phyloP scores from a whole-genome alignment of 2,888 invertebrate genomes.

The Apotomis betuletana region DNA sequence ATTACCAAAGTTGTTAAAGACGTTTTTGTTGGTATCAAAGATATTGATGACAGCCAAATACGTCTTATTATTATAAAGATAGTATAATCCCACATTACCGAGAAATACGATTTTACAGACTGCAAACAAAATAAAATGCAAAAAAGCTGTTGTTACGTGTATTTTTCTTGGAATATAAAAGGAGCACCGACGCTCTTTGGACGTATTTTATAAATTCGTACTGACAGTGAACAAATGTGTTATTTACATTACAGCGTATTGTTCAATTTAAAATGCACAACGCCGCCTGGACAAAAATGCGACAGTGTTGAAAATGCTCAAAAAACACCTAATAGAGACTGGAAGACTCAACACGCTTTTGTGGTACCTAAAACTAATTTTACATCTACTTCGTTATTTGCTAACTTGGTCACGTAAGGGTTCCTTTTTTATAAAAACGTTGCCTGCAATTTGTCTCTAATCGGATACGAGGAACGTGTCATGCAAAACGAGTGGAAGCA shows the following conservation, averaged over 20 bases:
- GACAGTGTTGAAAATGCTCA: slow-evolving; percentile 24
- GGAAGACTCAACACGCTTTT: slow-evolving; percentile 4
- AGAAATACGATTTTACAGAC: background rate
- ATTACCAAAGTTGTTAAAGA: too few relatives aligned
- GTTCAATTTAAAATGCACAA: slow-evolving; percentile 34
- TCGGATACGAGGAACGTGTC: slow-evolving; percentile 27
- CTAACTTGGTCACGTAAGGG: slow-evolving; percentile 23
- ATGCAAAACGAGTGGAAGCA: slow-evolving; percentile 33
- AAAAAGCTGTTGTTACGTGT: background rate
- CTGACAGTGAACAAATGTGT: slow-evolving; percentile 29
- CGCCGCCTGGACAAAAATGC: slow-evolving; percentile 23
- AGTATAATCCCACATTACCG: background rate
- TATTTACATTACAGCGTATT: slow-evolving; percentile 24
- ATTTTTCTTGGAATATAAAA: slow-evolving; percentile 4
- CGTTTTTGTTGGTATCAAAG: too few relatives aligned
- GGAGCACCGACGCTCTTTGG: background rate
- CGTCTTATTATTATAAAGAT: background rate
- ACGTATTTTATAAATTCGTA: slow-evolving; percentile 14
- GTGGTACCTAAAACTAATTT: slow-evolving; percentile 32
- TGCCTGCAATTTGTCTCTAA: slow-evolving; percentile 28
- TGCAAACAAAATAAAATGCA: background rate
- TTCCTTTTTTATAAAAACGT: slow-evolving; percentile 28
- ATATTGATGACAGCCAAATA: background rate
- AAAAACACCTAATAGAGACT: slow-evolving; percentile 34
- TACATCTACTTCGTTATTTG: slow-evolving; percentile 19